Percentiles rank a stretch among this genome's conserved stretches.
phyloP scores from a whole-genome alignment of 2,113 vertebrate species.

The Murina feae region DNA sequence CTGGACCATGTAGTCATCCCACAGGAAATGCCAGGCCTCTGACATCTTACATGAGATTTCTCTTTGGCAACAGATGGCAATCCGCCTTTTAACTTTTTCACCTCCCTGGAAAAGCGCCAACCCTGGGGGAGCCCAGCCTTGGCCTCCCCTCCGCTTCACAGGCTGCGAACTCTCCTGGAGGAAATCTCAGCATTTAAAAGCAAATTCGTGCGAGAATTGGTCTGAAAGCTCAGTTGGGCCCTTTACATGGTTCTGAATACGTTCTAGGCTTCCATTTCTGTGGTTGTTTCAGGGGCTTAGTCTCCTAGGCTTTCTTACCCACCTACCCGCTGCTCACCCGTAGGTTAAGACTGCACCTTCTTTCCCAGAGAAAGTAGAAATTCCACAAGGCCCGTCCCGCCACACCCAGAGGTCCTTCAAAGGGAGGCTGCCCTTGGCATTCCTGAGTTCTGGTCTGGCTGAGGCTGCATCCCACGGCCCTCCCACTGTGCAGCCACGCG shows the following conservation, averaged over 20 bases:
- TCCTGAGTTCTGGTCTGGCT: not conserved
- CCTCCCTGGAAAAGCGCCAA: not conserved
- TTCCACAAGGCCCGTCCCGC: not conserved
- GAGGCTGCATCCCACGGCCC: not conserved
- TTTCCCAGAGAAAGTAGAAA: not conserved
- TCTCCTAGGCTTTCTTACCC: not conserved
- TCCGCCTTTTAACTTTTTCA: not conserved
- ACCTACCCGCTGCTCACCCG: not conserved
- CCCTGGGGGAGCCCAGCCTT: too few relatives aligned
- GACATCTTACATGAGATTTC: not conserved
- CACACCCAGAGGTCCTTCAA: not conserved
- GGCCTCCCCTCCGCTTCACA: not conserved
- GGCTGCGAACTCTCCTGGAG: not conserved
- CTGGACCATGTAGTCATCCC: not conserved
- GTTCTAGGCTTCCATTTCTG: not conserved
- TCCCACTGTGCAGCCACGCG: not conserved
- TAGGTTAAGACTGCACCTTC: not conserved
- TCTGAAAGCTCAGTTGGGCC: not conserved
- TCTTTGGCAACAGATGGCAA: not conserved
- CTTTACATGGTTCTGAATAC: not conserved
- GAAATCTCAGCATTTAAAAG: not conserved
- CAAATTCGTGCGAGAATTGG: not conserved
- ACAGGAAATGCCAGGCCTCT: not conserved
- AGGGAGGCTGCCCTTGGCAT: not conserved
- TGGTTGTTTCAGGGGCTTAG: not conserved